Base-by-base conservation (phyloP, 2,888 invertebrate genomes). In the Choristoneura rosaceana region DNA sequence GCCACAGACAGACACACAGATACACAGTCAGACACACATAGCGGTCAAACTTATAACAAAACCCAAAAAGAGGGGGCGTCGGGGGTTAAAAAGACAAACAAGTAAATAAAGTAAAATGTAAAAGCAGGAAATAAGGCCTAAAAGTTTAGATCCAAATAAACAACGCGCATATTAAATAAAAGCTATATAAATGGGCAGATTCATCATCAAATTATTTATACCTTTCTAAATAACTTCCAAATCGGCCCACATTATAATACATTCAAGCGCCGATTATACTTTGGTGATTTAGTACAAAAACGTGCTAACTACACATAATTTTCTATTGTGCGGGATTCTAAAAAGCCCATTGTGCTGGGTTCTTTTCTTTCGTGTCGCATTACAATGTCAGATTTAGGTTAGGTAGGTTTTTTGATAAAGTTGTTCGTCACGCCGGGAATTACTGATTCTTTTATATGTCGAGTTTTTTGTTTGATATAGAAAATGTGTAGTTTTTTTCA, bases 261-360 rank as follows among this genome's bases (percentile, higher is more conserved):
- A 65, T 70, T 70, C 64, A 67, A 45, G 58, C 58, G n/a, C 7
- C 58, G n/a, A 65, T 65, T 52, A 67, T 67, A 15, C 64, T 64
- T 47, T 14, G 52, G 55, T 67, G 58, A 67, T 71, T 45, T 47
- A 60, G 55, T 63, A 71, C 47, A 59, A 71, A 67, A 71, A 55
- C 71, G n/a, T 58, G 67, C 58, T 67, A 71, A 71, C 71, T 63
- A 68, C 63, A 68, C 47, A 68, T 68, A 67, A 67, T 71, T 68
- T 62, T 63, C 67, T 58, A 58, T 71, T 71, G 71, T 59, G 59
- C 34, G 45, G 61, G 12, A 45, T 52, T 45, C n/a, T 25, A 67
- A 68, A 63, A 63, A 59, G 67, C 38, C 71, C 38, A 59, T 71
- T 68, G 71, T 68, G 55, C 34, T 61, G 15, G 38, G 25, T 12